Percentiles rank a stretch among this genome's conserved stretches.
Evolutionary conservation across 2,797 vertebrate species (phyloP).

Genomic region (Argya squamiceps): DNA sequence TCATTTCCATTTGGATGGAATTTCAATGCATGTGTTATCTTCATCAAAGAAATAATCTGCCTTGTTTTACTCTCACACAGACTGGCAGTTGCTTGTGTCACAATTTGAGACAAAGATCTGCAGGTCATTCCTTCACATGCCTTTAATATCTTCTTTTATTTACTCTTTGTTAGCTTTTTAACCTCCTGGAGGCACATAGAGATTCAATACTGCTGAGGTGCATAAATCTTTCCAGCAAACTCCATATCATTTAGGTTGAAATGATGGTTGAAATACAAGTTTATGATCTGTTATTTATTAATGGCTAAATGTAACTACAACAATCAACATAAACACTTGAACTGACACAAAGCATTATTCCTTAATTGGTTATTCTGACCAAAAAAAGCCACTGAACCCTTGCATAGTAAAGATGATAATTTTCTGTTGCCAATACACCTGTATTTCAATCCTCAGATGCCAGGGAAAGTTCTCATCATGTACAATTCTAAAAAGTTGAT

Average conservation of each 20-base stretch:
- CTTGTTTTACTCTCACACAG: not conserved
- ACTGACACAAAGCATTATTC: not conserved
- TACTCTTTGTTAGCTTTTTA: not conserved
- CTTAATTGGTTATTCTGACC: not conserved
- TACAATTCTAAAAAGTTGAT: not conserved
- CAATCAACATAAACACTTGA: not conserved
- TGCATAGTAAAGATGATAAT: not conserved
- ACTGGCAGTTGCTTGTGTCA: not conserved
- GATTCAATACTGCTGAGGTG: not conserved
- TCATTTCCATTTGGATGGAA: slow-evolving; percentile 82
- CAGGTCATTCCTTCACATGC: not conserved
- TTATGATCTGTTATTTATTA: not conserved
- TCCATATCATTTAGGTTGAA: not conserved
- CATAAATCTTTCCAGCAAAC: not conserved
- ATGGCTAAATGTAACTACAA: not conserved
- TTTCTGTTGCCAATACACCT: not conserved
- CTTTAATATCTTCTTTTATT: not conserved
- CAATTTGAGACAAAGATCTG: not conserved
- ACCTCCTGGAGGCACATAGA: not conserved
- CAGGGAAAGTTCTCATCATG: not conserved
- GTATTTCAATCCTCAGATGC: not conserved
- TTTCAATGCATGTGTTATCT: slow-evolving; percentile 79
- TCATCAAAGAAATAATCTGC: not conserved
- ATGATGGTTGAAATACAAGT: not conserved
- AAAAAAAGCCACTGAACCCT: not conserved